Percentiles rank a stretch among this genome's conserved stretches.
phyloP scores from a whole-genome alignment of 2,113 vertebrate genomes.

The Otus sunia region DNA sequence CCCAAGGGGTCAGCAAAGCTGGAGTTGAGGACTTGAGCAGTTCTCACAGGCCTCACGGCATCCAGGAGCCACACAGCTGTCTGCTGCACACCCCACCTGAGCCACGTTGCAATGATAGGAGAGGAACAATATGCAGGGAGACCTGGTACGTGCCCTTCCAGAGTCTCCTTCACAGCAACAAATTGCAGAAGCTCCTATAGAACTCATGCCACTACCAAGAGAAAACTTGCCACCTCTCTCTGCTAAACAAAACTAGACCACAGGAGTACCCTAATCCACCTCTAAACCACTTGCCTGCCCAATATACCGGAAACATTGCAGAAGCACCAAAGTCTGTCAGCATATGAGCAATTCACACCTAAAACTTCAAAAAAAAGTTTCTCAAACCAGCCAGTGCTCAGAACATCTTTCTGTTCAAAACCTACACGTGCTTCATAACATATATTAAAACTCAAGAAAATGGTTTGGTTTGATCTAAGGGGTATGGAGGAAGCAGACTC shows the following conservation, averaged over 20 bases:
- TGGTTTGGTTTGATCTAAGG: neutral
- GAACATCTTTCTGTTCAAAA: neutral
- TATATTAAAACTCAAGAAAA: neutral
- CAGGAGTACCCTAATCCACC: neutral
- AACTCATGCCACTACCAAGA: neutral
- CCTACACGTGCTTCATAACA: neutral
- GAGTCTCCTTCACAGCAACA: neutral
- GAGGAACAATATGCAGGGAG: neutral
- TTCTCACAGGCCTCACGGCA: neutral
- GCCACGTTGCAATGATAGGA: rapidly evolving
- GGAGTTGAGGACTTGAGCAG: neutral
- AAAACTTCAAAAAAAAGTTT: neutral
- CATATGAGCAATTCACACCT: neutral
- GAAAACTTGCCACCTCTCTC: neutral
- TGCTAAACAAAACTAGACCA: neutral
- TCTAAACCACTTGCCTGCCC: neutral
- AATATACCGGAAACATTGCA: neutral
- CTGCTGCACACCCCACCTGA: neutral
- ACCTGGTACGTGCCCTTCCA: rapidly evolving
- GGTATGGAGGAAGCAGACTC: neutral
- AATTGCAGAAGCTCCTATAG: neutral
- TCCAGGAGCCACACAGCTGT: neutral
- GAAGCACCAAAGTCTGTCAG: neutral
- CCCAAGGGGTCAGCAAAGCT: neutral
- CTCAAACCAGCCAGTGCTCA: neutral